A percentile compares a stretch with the other conserved stretches of the same genome.
Evolutionary conservation across 2,888 invertebrate genomes (phyloP).

Genomic region (Trichogramma dendrolimi): DNA sequence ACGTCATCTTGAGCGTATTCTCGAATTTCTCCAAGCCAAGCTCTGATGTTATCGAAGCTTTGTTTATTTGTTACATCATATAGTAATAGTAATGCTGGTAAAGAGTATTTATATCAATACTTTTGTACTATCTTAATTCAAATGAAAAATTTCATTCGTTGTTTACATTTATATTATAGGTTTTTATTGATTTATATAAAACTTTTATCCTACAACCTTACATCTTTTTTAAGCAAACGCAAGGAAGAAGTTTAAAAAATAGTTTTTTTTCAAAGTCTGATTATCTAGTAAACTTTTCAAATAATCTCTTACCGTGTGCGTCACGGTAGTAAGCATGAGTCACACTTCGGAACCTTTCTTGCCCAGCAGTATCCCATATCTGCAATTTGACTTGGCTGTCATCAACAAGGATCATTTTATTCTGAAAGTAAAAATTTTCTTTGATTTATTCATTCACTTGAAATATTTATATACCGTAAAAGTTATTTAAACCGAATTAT

Average conservation of each 20-base stretch:
- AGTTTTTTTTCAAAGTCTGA: no score
- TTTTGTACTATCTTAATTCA: background rate
- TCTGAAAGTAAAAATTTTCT: constrained; percentile 56
- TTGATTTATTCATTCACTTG: background rate
- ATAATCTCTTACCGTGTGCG: constrained; percentile 71
- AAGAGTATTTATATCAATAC: constrained; percentile 19
- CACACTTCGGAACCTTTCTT: constrained; percentile 89
- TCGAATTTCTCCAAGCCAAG: constrained; percentile 90
- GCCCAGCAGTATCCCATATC: constrained; percentile 95
- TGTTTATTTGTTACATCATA: constrained; percentile 94
- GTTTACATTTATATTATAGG: background rate
- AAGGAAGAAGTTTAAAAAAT: no score
- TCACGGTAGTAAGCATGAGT: constrained; percentile 93
- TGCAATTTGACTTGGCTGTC: constrained; percentile 87
- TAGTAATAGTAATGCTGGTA: constrained; percentile 79
- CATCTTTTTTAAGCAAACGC: no score
- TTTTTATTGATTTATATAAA: background rate
- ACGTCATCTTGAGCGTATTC: constrained; percentile 94
- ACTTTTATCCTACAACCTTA: background rate
- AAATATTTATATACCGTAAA: background rate
- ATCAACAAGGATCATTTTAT: constrained; percentile 79
- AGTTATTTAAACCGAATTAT: no score
- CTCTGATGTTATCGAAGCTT: constrained; percentile 93
- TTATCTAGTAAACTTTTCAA: background rate
- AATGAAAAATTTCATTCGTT: background rate